Evolutionary conservation across 2,797 vertebrate genomes (phyloP), one percentile per base, ranked within the genome.

Genomic region (Helarctos malayanus): DNA sequence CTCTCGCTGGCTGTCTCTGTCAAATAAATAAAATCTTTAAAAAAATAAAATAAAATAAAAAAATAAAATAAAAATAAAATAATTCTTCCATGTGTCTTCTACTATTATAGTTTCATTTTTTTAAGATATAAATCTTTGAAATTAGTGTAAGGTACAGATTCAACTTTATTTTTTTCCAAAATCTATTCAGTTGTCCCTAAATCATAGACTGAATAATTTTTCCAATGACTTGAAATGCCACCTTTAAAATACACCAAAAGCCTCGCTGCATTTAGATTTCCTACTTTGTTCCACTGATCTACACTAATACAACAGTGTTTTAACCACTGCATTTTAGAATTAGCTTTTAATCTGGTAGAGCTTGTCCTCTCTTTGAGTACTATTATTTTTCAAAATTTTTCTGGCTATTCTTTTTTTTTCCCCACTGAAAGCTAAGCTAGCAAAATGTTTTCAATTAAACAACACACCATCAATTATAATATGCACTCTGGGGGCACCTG

Each of bases 381-480:
- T 80, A 65, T 45, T 41, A 18, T 65, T 89, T 52, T 63, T 3
- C 52, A 87, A 21, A 61, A 71, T 82, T 38, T 71, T 91, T 82
- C 35, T 47, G 41, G 15, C 49, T 79, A 38, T 13, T 83, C 32
- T 27, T 54, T 63, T 63, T n/a, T 9, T 56, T 35, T 49, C 80
- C 45, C 73, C 38, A 76, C 45, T 83, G 25, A 69, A 91, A 68
- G 21, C 7, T 89, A 9, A 83, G 63, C 59, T 75, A 82, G 59
- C 32, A 89, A 93, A 73, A 88, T 76, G 14, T 11, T 89, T 68
- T 88, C 35, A 71, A 92, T 63, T 78, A 91, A 95, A 82, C 15
- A 73, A 73, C 75, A 78, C 19, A 54, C 18, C 47, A 35, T 76
- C 29, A 76, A 32, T 27, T 89, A 15, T 49, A 76, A 89, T 45